Base-by-base conservation (phyloP, 1,140 invertebrate species). In the Leptinotarsa lineolata region DNA sequence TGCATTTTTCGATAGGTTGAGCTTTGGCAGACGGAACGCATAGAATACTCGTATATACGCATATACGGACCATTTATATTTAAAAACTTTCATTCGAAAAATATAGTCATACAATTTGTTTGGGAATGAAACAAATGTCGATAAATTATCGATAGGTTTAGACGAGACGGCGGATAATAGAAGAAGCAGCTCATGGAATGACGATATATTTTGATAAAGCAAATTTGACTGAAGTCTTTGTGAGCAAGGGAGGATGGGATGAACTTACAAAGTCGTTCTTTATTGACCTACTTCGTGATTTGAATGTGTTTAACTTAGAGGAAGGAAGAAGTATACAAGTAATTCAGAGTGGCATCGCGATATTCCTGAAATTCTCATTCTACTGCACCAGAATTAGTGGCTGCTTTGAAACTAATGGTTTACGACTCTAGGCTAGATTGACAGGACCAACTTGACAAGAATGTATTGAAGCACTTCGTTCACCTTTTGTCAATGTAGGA, bases 131-230 rank as follows among this genome's bases (percentile, higher is more conserved):
- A 79, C 74, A 76, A 74, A 74, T 72, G 78, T 76, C 72, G 68
- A 77, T 79, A 79, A 79, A 77, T 77, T 79, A 79, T 79, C 76
- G 78, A 78, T 77, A 70, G 75, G 69, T 73, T 67, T 39, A 46
- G 63, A 18, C 72, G 46, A 68, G 48, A 72, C 60, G 48, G 48
- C 30, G 30, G 48, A 54, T 4, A 54, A 15, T 54, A n/a, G 15
- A 66, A 71, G 72, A 77, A 75, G 70, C 70, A 72, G 45, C 75
- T 75, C 77, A 77, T 78, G 75, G 61, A 64, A 75, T 73, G 69
- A 70, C 76, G 76, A 79, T 79, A 77, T 76, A 76, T 78, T 78
- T 76, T 76, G 77, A 78, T 78, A 77, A 74, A 76, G 68, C 75
- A 70, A 72, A 78, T 78, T 74, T 76, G 73, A 59, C 73, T 72